Base-by-base conservation (phyloP, 1,140 invertebrate genomes). In the Periplaneta americana region DNA sequence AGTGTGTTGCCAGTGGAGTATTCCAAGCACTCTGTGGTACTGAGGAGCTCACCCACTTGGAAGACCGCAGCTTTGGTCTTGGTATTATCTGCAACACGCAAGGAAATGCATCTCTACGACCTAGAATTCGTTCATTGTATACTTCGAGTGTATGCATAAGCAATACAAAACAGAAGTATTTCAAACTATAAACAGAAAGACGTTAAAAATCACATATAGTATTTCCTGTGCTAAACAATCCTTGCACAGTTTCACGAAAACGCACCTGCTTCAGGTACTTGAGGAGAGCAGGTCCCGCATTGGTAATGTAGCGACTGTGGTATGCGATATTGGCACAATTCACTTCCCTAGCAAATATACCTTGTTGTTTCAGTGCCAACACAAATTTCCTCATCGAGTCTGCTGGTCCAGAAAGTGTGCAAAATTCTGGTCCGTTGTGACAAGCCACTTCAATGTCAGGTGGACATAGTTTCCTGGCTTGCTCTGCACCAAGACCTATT, bases 231-330 rank as follows among this genome's bases (percentile, higher is more conserved):
- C n/a, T n/a, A n/a, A n/a, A n/a, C n/a, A n/a, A n/a, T n/a, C n/a
- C n/a, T n/a, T n/a, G n/a, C n/a, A n/a, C n/a, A n/a, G n/a, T n/a
- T n/a, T n/a, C n/a, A n/a, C n/a, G n/a, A 33, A 76, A 15, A 11
- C 78, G 9, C 85, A 96, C 92, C 86, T 95, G 88, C 85, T 89
- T 91, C 82, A 98, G 86, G 84, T 94, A 93, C 83, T 92, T 88
- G 18, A 95, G 86, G 13, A 98, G 89, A 37, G 90, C 91, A 1
- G 95, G 93, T 28, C 94, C 94, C 84, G 95, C 95, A 74, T 92
- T 90, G 75, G 91, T 89, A 86, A 98, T 96, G 83, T 94, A 95
- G 83, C 91, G 90, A 31, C 95, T 96, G 86, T 96, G 94, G 85
- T 94, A 96, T 2, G 95, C 92, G 35, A 94, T 92, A 39, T 93